Percentiles rank a stretch among this genome's conserved stretches.
Evolutionary conservation across 2,888 invertebrate genomes (phyloP).

Genomic region (Platypus cylindrus): DNA sequence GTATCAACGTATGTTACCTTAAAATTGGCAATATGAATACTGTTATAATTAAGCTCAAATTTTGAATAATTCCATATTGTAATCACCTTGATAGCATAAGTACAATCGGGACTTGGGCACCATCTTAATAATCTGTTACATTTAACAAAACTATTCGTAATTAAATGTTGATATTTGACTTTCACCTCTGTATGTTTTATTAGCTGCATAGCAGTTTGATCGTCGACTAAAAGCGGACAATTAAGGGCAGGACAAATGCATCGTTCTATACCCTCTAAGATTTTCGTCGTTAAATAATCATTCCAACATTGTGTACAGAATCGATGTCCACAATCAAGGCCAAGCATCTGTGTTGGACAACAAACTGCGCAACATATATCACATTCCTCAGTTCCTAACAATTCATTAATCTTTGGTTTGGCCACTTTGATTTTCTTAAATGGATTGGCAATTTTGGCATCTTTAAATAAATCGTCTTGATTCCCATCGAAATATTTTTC

Average conservation of each 20-base stretch:
- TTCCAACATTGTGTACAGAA: constrained; percentile 96
- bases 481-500: constrained; percentile 94
- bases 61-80: background rate
- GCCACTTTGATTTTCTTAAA: constrained; percentile 59
- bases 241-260: constrained; percentile 95
- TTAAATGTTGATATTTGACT: constrained; percentile 91
- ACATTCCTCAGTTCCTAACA: constrained; percentile 75
- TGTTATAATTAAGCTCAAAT: background rate
- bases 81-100: constrained; percentile 69
- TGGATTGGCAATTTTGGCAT: constrained; percentile 92
- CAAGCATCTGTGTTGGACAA: constrained; percentile 78
- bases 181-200: constrained; percentile 77
- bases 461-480: constrained; percentile 85
- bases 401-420: constrained; percentile 59
- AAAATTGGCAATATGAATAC: constrained; percentile 7
- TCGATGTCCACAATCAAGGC: constrained; percentile 91
- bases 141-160: constrained; percentile 98
- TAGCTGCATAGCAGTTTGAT: constrained; percentile 89
- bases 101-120: constrained; percentile 98
- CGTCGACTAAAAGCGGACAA: constrained; percentile 95
- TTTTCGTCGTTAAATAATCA: constrained; percentile 95
- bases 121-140: constrained; percentile 92
- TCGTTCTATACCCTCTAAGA: constrained; percentile 94
- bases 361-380: constrained; percentile 82
- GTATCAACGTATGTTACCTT: constrained; percentile 59